Evolutionary conservation across 2,113 vertebrate genomes (phyloP), one percentile per base, ranked within the genome.

Genomic region (Protomyctophum bolini): DNA sequence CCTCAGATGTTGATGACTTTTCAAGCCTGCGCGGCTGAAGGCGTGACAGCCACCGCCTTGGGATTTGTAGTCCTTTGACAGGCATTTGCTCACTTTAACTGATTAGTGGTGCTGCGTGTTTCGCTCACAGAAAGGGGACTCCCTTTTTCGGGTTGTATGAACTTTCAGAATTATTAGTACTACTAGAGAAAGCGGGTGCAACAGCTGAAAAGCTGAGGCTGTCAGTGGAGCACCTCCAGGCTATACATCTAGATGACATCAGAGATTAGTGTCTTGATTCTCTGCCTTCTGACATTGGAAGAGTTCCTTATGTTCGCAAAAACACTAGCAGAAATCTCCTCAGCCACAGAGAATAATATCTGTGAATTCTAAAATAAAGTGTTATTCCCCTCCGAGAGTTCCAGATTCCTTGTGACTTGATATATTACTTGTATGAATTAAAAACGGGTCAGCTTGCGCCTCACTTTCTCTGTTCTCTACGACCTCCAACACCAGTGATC

Each of bases 1-100:
- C 81, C 73, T 85, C 80, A 83, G 85, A 90, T 86, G 87, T 84
- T 90, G 88, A 92, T 90, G 86, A 82, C 87, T 92, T 90, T 90
- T 89, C 89, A 90, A 80, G 87, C 83, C 84, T 80, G 75, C 66
- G 81, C 48, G 67, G 66, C 83, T 84, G 74, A 74, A 85, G 76
- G 84, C 60, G 78, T 83, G 85, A 88, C 70, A 67, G 78, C 79
- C 72, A 49, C 64, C 8, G 68, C 52, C 41, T 54, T 74, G 82
- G 86, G 76, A 83, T 70, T 86, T 85, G 83, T 77, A 81, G 82
- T 82, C 70, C 69, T 86, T 60, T 80, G 76, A 84, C 70, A 73
- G 80, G 63, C 63, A 0, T 78, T 81, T 78, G 63, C 50, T 57
- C 66, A 45, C 28, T 80, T 81, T 69, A 84, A 79, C 74, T 47